phyloP scores from a whole-genome alignment of 2,113 vertebrate genomes.

The Pristiophorus japonicus region DNA sequence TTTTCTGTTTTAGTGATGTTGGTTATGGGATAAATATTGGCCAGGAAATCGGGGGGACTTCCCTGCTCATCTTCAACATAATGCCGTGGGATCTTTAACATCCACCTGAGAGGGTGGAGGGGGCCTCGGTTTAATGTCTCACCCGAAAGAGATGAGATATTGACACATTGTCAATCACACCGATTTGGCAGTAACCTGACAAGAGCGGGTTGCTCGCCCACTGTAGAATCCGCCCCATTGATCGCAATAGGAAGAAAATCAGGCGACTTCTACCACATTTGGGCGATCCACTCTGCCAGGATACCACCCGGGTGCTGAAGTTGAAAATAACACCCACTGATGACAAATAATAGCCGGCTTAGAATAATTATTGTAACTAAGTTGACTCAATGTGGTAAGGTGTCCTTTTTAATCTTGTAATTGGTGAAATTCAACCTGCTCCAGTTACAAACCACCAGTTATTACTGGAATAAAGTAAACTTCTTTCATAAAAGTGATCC shows the following conservation, averaged over 20 bases:
- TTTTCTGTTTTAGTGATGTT: background rate
- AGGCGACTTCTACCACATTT: background rate
- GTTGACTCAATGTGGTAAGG: background rate
- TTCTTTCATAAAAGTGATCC: background rate
- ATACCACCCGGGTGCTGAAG: background rate
- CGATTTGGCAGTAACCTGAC: background rate
- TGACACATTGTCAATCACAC: background rate
- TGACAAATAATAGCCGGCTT: background rate
- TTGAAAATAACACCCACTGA: background rate
- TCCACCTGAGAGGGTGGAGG: background rate
- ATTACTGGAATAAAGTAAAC: background rate
- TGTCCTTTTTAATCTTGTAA: background rate
- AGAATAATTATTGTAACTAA: background rate
- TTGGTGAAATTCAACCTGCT: background rate
- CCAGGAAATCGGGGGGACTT: background rate
- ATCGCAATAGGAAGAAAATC: background rate
- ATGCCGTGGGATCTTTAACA: no score
- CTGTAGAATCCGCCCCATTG: background rate
- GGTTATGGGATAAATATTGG: background rate
- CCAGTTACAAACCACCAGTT: background rate
- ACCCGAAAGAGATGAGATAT: background rate
- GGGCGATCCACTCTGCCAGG: background rate
- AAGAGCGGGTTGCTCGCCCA: no score
- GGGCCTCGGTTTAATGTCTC: background rate
- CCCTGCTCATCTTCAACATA: background rate